phyloP scores from a whole-genome alignment of 2,888 invertebrate species.

The Protophormia terraenovae region DNA sequence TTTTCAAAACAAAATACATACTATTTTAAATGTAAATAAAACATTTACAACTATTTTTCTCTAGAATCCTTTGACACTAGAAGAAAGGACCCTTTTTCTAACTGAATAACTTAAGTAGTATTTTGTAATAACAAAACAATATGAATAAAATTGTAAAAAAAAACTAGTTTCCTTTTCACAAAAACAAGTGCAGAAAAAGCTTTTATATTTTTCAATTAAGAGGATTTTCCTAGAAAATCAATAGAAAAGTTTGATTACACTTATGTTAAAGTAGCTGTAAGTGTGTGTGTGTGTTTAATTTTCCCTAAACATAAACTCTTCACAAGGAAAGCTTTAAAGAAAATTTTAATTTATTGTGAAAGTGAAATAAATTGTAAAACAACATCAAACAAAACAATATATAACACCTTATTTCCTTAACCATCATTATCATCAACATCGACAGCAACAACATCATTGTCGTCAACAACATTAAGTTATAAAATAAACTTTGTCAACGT shows the following conservation, averaged over 20 bases:
- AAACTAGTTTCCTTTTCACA: neutral
- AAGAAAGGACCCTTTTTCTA: neutral
- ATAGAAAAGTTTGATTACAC: constrained; percentile 43
- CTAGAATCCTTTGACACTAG: neutral
- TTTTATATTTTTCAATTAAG: constrained; percentile 23
- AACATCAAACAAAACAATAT: constrained; percentile 42
- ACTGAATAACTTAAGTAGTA: constrained; percentile 11
- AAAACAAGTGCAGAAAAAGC: neutral
- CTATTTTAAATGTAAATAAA: neutral
- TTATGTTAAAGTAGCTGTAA: neutral
- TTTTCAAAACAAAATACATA: neutral
- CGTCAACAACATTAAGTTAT: neutral
- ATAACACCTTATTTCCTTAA: constrained; percentile 47
- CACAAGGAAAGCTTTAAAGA: neutral
- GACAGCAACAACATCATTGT: neutral
- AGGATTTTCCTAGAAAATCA: constrained; percentile 56
- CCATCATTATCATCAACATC: neutral
- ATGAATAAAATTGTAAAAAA: neutral
- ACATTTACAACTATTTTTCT: neutral
- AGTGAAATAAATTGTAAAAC: neutral
- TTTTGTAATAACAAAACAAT: neutral
- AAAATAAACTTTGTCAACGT: neutral
- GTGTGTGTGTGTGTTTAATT: neutral
- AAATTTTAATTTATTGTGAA: neutral
- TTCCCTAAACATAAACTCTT: neutral